Evolutionary conservation across 2,888 invertebrate species (phyloP).

Genomic region (Meganola albula): DNA sequence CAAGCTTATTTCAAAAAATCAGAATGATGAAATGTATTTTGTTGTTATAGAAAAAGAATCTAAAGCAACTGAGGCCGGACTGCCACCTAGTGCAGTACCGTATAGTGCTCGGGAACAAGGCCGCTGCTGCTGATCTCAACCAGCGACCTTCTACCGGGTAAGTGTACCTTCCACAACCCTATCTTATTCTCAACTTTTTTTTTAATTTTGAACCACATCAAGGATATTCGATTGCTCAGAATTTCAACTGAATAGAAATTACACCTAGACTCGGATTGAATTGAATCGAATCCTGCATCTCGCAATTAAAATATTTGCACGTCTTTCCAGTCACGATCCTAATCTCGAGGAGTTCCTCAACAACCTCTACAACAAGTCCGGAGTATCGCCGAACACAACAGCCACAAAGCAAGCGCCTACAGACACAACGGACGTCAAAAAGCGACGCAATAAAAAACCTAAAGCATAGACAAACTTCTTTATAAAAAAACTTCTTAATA

Average conservation of each 20-base stretch:
- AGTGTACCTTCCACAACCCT: slow-evolving; percentile 6
- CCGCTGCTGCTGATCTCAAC: slow-evolving; percentile 54
- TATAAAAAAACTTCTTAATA: slow-evolving; percentile 3
- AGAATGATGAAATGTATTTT: no score
- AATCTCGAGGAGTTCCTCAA: slow-evolving; percentile 90
- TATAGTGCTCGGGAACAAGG: slow-evolving; percentile 85
- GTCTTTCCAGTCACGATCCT: slow-evolving; percentile 80
- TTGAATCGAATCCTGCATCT: no score
- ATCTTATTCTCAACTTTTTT: no score
- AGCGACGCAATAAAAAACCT: slow-evolving; percentile 62
- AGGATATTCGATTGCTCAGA: no score
- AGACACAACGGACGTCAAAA: slow-evolving; percentile 42
- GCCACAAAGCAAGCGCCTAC: slow-evolving; percentile 29
- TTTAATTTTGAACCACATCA: no score
- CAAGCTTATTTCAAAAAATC: no score
- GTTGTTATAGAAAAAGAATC: slow-evolving; percentile 60
- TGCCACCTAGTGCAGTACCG: slow-evolving; percentile 94
- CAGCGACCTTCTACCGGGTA: slow-evolving; percentile 52
- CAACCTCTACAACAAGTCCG: slow-evolving; percentile 84
- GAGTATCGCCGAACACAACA: slow-evolving; percentile 45
- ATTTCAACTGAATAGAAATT: no score
- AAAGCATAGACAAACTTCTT: slow-evolving; percentile 40
- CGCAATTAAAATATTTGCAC: no score
- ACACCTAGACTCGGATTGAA: no score
- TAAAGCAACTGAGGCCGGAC: slow-evolving; percentile 89